A percentile compares a stretch with the other conserved stretches of the same genome.
These are phyloP conservation scores for Naso thynnoides DNA, from an alignment of 2,797 vertebrate species.

Conservation along the genomic window DNA sequence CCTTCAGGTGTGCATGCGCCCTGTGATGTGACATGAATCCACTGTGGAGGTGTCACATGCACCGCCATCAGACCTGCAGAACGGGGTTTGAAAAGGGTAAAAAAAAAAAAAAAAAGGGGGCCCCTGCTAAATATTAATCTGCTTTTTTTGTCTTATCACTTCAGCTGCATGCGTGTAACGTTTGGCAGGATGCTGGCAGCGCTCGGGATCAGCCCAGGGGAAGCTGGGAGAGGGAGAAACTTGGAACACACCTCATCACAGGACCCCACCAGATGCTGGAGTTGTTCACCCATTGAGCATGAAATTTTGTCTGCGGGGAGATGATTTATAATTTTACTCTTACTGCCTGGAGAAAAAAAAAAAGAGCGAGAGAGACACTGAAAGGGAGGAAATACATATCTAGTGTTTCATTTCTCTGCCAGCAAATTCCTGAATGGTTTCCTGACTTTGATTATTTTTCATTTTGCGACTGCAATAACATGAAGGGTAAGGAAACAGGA, in stretches of 20 bases:
- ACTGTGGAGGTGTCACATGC: conserved; percentile 42
- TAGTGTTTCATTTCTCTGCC: conserved; percentile 33
- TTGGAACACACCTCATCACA: conserved; percentile 74
- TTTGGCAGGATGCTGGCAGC: conserved; percentile 73
- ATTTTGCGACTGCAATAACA: conserved; percentile 54
- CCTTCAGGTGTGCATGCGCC: conserved; percentile 56
- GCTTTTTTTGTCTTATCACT: conserved; percentile 67
- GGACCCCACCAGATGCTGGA: conserved; percentile 82
- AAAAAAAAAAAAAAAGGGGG: not conserved
- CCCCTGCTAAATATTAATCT: conserved; percentile 59
- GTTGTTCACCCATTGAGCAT: conserved; percentile 83
- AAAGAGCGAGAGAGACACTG: conserved; percentile 20
- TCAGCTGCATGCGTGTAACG: conserved; percentile 59
- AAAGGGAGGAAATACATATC: conserved; percentile 46
- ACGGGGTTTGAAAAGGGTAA: conserved; percentile 8
- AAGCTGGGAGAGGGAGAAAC: conserved; percentile 62
- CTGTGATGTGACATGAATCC: conserved; percentile 67
- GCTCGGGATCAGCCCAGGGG: conserved; percentile 64
- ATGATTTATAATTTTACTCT: conserved; percentile 83
- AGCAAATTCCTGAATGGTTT: conserved; percentile 72
- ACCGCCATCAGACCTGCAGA: conserved; percentile 22
- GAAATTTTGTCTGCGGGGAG: conserved; percentile 84
- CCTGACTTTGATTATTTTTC: conserved; percentile 71
- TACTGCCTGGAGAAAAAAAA: conserved; percentile 60
- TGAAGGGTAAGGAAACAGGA: not conserved